phyloP scores from a whole-genome alignment of 2,888 invertebrate genomes.

The Noctua janthe region DNA sequence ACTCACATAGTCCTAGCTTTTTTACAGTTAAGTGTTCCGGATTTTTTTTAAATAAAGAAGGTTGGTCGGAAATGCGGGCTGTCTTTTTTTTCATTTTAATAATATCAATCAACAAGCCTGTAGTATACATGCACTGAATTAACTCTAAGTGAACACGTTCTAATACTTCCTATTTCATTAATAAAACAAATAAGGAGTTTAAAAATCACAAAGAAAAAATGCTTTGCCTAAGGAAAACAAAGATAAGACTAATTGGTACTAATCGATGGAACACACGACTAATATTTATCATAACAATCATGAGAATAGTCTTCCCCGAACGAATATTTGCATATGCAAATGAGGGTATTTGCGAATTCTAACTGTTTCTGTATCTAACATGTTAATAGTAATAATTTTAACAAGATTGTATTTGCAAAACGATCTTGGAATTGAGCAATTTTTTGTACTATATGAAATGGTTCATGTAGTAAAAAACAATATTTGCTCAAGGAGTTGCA shows the following conservation, averaged over 20 bases:
- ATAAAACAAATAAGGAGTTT: slow-evolving; percentile 41
- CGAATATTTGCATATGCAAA: slow-evolving; percentile 60
- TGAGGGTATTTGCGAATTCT: slow-evolving; percentile 58
- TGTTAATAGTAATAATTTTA: slow-evolving; percentile 12
- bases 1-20: slow-evolving; percentile 41
- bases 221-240: slow-evolving; percentile 54
- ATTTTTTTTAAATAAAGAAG: not conserved
- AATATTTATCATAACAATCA: slow-evolving; percentile 63
- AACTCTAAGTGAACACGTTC: slow-evolving; percentile 7
- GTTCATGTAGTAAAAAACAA: not conserved
- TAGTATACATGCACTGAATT: slow-evolving; percentile 2
- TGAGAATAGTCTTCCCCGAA: slow-evolving; percentile 53
- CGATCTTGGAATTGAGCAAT: not conserved
- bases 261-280: slow-evolving; percentile 68
- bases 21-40: slow-evolving; percentile 33
- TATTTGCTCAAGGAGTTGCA: not conserved
- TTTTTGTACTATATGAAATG: not conserved
- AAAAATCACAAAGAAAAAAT: slow-evolving; percentile 50
- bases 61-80: slow-evolving; percentile 39
- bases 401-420: not conserved
- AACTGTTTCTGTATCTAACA: slow-evolving; percentile 31
- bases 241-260: slow-evolving; percentile 69
- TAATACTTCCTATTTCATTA: slow-evolving; percentile 29
- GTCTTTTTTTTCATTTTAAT: not conserved
- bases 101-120: not conserved